phyloP scores from a whole-genome alignment of 2,888 invertebrate genomes.

The Unio pictorum region DNA sequence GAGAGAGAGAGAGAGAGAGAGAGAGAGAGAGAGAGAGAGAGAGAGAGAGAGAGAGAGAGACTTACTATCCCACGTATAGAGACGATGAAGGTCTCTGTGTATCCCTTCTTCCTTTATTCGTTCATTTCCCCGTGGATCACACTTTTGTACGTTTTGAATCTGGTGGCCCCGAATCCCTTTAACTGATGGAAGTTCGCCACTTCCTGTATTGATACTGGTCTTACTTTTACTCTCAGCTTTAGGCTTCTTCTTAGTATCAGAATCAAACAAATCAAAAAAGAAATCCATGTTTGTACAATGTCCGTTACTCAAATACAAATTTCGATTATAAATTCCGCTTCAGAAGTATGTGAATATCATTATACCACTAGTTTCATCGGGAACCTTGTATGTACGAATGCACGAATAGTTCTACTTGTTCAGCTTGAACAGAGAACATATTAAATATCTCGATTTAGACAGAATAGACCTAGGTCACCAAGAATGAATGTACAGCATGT shows the following conservation, averaged over 20 bases:
- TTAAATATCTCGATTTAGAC: too few relatives aligned
- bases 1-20: constrained; percentile 7
- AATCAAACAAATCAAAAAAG: constrained; percentile 55
- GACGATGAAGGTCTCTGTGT: constrained; percentile 23
- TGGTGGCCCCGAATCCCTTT: constrained; percentile 22
- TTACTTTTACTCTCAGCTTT: constrained; percentile 35
- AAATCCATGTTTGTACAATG: constrained; percentile 44
- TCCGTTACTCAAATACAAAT: neutral
- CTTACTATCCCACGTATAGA: constrained; percentile 31
- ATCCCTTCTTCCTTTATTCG: constrained; percentile 20
- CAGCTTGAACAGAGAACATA: too few relatives aligned
- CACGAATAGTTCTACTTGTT: neutral
- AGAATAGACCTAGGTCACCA: too few relatives aligned
- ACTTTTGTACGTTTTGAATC: constrained; percentile 21
- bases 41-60: too few relatives aligned
- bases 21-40: neutral
- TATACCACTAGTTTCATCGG: neutral
- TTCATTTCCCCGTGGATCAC: constrained; percentile 17
- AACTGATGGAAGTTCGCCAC: constrained; percentile 31
- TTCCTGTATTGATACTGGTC: constrained; percentile 21
- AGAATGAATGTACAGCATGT: too few relatives aligned
- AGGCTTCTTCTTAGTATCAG: constrained; percentile 38
- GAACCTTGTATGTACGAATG: neutral
- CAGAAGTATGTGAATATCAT: neutral
- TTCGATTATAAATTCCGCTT: neutral